phyloP scores from a whole-genome alignment of 2,888 invertebrate genomes.

The Stegophylla sp. region DNA sequence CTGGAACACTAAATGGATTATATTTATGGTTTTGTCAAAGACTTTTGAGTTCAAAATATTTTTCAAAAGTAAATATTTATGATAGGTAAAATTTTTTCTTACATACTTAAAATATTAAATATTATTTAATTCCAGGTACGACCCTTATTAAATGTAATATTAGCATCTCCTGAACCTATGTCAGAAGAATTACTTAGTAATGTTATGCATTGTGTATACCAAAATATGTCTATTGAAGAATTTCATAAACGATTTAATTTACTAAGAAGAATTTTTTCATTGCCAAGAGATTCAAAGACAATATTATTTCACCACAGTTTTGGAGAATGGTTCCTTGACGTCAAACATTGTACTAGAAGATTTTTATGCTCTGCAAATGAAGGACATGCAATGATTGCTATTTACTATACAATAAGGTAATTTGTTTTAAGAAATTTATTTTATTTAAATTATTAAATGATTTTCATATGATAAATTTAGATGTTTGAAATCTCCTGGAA shows the following conservation, averaged over 20 bases:
- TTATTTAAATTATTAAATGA: neutral
- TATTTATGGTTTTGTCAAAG: constrained; percentile 95
- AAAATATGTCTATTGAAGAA: constrained; percentile 79
- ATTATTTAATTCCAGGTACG: constrained; percentile 67
- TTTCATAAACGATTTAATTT: constrained; percentile 80
- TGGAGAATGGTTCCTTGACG: constrained; percentile 92
- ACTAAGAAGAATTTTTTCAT: constrained; percentile 72
- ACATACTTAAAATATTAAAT: neutral
- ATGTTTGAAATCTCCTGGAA: constrained; percentile 62
- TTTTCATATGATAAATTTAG: constrained; percentile 30
- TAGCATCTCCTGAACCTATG: constrained; percentile 86
- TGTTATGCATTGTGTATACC: constrained; percentile 81
- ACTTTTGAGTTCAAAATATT: constrained; percentile 86
- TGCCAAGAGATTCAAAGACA: constrained; percentile 67
- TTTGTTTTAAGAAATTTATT: constrained; percentile 5
- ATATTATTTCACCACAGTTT: constrained; percentile 92
- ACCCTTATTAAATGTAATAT: constrained; percentile 82
- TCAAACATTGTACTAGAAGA: constrained; percentile 96
- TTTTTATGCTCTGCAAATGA: constrained; percentile 86
- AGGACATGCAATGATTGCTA: constrained; percentile 87
- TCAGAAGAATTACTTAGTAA: constrained; percentile 82
- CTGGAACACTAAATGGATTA: constrained; percentile 91
- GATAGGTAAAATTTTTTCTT: neutral
- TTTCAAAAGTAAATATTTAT: constrained; percentile 73
- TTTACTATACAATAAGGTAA: constrained; percentile 72